phyloP scores from a whole-genome alignment of 2,888 invertebrate species.

The Aethes cnicana region DNA sequence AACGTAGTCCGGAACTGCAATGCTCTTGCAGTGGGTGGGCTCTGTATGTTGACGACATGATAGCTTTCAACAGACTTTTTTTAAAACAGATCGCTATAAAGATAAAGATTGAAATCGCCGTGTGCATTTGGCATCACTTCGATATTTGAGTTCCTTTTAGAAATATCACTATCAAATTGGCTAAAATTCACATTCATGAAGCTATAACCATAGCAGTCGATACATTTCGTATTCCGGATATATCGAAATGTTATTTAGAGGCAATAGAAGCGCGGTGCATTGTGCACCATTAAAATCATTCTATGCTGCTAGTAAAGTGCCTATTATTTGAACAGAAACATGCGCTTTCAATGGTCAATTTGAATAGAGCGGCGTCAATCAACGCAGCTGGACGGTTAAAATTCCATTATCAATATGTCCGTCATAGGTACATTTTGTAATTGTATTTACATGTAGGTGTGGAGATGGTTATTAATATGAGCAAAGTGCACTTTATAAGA shows the following conservation, averaged over 20 bases:
- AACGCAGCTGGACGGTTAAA: too few relatives aligned
- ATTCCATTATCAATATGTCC: too few relatives aligned
- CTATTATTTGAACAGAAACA: conserved; percentile 22
- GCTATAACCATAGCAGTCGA: conserved; percentile 18
- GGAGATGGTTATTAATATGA: too few relatives aligned
- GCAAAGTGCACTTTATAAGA: neutral
- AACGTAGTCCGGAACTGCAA: too few relatives aligned
- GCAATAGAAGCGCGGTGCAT: conserved; percentile 23
- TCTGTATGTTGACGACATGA: neutral
- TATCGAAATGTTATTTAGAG: conserved; percentile 21
- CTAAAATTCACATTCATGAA: conserved; percentile 7
- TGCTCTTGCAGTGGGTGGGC: neutral
- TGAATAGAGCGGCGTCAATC: conserved; percentile 9
- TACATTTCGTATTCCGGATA: conserved; percentile 13
- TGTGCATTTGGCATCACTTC: too few relatives aligned
- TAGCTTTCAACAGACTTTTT: neutral
- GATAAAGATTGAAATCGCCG: neutral
- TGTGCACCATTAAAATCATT: conserved; percentile 14
- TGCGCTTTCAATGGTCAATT: conserved; percentile 22
- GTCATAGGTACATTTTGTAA: neutral
- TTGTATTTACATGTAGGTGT: too few relatives aligned
- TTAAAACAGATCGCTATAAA: neutral
- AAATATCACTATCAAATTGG: neutral
- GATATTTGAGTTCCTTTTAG: too few relatives aligned
- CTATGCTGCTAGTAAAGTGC: conserved; percentile 15